These are phyloP conservation scores for Drosophila orosa DNA, from an alignment of 1,140 invertebrate species.

Conservation along the genomic window DNA sequence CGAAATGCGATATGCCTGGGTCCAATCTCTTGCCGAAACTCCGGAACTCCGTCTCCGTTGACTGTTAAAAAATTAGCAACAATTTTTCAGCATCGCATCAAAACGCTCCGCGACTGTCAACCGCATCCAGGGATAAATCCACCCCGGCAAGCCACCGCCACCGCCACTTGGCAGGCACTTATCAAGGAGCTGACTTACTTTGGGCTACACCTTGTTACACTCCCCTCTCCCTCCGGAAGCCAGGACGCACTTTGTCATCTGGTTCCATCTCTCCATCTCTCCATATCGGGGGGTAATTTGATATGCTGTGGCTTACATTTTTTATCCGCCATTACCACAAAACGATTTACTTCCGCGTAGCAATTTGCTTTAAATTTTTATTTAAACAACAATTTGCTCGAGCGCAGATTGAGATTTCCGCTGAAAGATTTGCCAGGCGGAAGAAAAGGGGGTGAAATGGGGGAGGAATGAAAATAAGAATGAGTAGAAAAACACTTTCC, in stretches of 20 bases:
- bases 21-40: constrained; percentile 21
- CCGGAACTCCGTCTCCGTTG: constrained; percentile 38
- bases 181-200: constrained; percentile 69
- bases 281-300: constrained; percentile 60
- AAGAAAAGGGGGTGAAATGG: not conserved
- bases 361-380: constrained; percentile 74
- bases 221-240: constrained; percentile 23
- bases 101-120: constrained; percentile 68
- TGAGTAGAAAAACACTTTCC: constrained; percentile 2
- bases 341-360: constrained; percentile 70
- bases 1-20: constrained; percentile 58
- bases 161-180: constrained; percentile 51
- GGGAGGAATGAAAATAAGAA: not conserved
- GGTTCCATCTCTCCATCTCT: constrained; percentile 16
- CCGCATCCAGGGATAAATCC: constrained; percentile 58
- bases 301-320: constrained; percentile 78
- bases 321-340: constrained; percentile 72
- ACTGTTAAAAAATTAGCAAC: constrained; percentile 79
- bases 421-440: constrained; percentile 17
- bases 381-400: constrained; percentile 76
- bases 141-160: constrained; percentile 9
- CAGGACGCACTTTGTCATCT: constrained; percentile 74
- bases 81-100: constrained; percentile 78
- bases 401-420: constrained; percentile 59
- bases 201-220: constrained; percentile 71